Evolutionary conservation across 1,140 invertebrate species (phyloP).

Genomic region (Colletes latitarsis): DNA sequence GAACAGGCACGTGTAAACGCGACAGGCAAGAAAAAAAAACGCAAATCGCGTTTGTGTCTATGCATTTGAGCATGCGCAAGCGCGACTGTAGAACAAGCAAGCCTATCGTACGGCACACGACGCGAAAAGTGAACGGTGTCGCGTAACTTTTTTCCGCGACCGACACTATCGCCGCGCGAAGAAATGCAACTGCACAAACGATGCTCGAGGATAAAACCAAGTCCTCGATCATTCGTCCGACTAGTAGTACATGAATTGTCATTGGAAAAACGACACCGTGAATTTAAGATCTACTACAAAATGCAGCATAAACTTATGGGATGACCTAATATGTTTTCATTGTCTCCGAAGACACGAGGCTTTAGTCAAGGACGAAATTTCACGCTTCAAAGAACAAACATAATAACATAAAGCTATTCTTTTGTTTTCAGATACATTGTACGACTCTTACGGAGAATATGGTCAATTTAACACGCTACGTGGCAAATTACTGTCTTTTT

Average conservation of each 20-base stretch:
- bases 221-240: not conserved
- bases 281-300: too few species aligned
- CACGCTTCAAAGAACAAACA: not conserved
- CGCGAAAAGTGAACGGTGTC: constrained; percentile 16
- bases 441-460: not conserved
- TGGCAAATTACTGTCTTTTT: too few species aligned
- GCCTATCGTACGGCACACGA: not conserved
- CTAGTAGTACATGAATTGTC: too few species aligned
- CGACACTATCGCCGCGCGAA: not conserved
- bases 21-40: not conserved
- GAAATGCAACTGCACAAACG: too few species aligned
- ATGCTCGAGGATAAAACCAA: not conserved
- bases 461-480: too few species aligned
- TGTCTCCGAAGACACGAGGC: not conserved
- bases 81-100: too few species aligned
- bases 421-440: not conserved
- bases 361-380: not conserved
- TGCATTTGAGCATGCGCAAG: not conserved
- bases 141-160: not conserved
- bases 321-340: not conserved
- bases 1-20: constrained; percentile 25
- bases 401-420: not conserved
- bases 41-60: not conserved
- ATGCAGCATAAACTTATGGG: too few species aligned
- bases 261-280: too few species aligned